A percentile compares a stretch with the other conserved stretches of the same genome.
These are phyloP conservation scores for Synodontis membranacea DNA, from an alignment of 2,113 vertebrate genomes.

Conservation along the genomic window DNA sequence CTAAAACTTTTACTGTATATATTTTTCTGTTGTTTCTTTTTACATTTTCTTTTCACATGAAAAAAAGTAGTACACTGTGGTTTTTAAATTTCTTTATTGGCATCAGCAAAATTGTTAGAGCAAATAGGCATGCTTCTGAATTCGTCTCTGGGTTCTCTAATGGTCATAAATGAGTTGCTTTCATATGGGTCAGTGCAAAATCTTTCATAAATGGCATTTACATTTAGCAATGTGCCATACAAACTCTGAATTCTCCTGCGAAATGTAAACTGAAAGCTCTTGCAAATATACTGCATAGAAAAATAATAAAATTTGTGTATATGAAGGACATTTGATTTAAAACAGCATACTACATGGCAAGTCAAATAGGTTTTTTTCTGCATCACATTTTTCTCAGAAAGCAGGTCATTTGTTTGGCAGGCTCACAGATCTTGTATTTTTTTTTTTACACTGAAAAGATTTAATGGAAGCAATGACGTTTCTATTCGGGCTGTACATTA, in stretches of 20 bases:
- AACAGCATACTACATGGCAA: conserved; percentile 41
- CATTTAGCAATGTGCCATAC: conserved; percentile 45
- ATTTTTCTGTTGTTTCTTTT: neutral
- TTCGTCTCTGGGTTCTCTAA: conserved; percentile 39
- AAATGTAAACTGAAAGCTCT: conserved; percentile 30
- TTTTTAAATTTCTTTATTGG: conserved; percentile 74
- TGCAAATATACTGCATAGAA: conserved; percentile 47
- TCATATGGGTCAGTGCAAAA: conserved; percentile 9
- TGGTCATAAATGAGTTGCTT: conserved; percentile 2
- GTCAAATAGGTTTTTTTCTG: conserved; percentile 23
- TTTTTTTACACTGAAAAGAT: conserved; percentile 65
- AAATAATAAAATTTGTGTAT: conserved; percentile 55
- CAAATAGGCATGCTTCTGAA: conserved; percentile 68
- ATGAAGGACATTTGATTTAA: conserved; percentile 49
- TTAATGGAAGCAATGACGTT: conserved; percentile 61
- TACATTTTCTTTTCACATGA: neutral
- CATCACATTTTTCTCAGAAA: conserved; percentile 49
- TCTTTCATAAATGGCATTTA: conserved; percentile 56
- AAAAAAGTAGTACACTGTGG: neutral
- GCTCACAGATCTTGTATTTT: conserved; percentile 61
- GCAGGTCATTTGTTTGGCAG: conserved; percentile 56
- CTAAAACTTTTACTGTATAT: neutral
- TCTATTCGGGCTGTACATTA: conserved; percentile 62
- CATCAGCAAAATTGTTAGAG: conserved; percentile 72
- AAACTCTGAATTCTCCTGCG: conserved; percentile 48